These are phyloP conservation scores for Calycopis cecrops DNA, from an alignment of 1,140 invertebrate species.

Conservation along the genomic window DNA sequence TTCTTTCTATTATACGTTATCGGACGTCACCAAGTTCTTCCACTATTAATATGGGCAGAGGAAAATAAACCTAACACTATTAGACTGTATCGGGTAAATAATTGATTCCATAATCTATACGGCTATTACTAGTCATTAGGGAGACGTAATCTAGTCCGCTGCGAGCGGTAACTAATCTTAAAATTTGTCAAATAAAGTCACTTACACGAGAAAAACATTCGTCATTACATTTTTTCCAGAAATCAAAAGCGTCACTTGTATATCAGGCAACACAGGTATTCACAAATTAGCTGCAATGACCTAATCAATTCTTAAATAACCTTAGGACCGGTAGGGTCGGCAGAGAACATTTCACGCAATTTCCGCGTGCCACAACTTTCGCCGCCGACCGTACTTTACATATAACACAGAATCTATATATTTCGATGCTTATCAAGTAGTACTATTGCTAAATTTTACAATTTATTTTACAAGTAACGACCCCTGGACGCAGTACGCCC, in stretches of 20 bases:
- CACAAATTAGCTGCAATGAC: constrained; percentile 9
- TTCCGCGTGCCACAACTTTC: neutral
- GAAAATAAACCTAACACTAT: constrained; percentile 56
- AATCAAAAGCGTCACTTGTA: constrained; percentile 1
- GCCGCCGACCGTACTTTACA: neutral
- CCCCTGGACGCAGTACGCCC: constrained; percentile 1
- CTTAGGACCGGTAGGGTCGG: neutral
- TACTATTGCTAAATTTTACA: constrained; percentile 15
- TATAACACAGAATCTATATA: constrained; percentile 9
- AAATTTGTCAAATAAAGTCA: constrained; percentile 10
- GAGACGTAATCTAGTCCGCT: neutral
- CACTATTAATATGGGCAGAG: constrained; percentile 41
- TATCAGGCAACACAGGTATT: constrained; percentile 6
- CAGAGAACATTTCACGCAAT: neutral
- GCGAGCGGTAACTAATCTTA: constrained; percentile 3
- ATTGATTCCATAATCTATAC: neutral
- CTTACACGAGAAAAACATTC: constrained; percentile 8
- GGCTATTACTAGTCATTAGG: constrained; percentile 2
- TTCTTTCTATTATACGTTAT: constrained; percentile 54
- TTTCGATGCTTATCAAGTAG: constrained; percentile 15
- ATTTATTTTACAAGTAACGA: constrained; percentile 15
- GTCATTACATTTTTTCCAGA: constrained; percentile 3
- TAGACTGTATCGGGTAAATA: constrained; percentile 11
- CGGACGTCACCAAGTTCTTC: constrained; percentile 64
- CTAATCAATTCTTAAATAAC: constrained; percentile 9